A percentile compares a stretch with the other conserved stretches of the same genome.
These are phyloP conservation scores for Uropetala carovei DNA, from an alignment of 2,888 invertebrate species.

Conservation along the genomic window DNA sequence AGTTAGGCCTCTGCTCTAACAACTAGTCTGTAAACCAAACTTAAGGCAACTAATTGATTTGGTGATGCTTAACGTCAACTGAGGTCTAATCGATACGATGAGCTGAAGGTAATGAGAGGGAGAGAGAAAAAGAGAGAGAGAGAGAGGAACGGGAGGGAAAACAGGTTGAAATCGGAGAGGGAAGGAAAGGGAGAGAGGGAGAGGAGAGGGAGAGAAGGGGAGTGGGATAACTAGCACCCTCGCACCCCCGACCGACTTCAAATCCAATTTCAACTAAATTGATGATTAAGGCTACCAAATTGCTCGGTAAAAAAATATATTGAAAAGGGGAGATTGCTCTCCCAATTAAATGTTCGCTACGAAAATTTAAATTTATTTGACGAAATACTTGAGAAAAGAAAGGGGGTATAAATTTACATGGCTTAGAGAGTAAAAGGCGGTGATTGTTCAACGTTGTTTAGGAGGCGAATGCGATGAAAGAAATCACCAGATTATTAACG, in stretches of 20 bases:
- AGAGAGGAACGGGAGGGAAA: background rate
- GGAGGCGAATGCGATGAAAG: background rate
- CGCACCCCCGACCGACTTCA: background rate
- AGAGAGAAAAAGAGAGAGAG: background rate
- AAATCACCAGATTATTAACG: no score
- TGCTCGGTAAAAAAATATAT: background rate
- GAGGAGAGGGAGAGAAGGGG: background rate
- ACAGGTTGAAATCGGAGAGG: background rate
- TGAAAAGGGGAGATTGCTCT: background rate
- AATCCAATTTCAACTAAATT: slow-evolving; percentile 14
- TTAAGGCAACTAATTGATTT: slow-evolving; percentile 10
- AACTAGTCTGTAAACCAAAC: slow-evolving; percentile 22
- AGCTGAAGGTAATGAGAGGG: background rate
- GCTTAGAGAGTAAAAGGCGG: background rate
- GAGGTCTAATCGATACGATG: slow-evolving; percentile 17
- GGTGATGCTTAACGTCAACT: slow-evolving; percentile 8
- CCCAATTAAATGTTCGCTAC: background rate
- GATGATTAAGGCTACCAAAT: background rate
- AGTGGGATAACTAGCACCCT: background rate
- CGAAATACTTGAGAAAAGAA: background rate
- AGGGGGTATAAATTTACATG: background rate
- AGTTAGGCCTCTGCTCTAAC: background rate
- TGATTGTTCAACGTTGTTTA: background rate
- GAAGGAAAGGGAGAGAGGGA: background rate
- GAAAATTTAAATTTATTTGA: background rate